A percentile compares a stretch with the other conserved stretches of the same genome.
phyloP scores from a whole-genome alignment of 1,140 invertebrate genomes.

The Leptinotarsa lineolata region DNA sequence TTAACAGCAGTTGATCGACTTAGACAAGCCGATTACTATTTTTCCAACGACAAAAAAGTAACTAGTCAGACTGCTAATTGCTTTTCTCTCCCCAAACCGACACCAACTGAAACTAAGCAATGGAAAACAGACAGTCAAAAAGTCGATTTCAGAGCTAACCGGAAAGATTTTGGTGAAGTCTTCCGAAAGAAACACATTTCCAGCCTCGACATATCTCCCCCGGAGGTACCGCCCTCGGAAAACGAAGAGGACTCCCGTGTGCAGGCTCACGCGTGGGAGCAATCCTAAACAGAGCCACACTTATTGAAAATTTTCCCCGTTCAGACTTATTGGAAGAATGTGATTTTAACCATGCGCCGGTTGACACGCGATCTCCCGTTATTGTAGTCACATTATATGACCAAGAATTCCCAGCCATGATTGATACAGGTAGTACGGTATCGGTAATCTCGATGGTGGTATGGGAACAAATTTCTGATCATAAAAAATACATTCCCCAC shows the following conservation, averaged over 20 bases:
- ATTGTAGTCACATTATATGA: not conserved
- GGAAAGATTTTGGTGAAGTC: not conserved
- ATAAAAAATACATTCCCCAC: not conserved
- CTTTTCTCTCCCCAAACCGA: not conserved
- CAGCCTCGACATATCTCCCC: not conserved
- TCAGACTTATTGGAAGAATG: slow-evolving; percentile 2
- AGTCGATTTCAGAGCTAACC: not conserved
- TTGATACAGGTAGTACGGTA: not conserved
- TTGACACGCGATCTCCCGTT: not conserved
- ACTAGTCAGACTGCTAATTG: not conserved
- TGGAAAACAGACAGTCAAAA: not conserved
- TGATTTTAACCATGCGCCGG: not conserved
- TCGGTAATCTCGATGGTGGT: not conserved
- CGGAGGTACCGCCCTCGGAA: not conserved
- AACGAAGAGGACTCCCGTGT: not conserved
- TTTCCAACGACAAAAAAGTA: not conserved
- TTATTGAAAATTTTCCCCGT: not conserved
- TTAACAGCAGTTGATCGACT: not conserved
- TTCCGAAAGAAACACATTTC: slow-evolving; percentile 1
- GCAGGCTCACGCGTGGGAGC: not conserved
- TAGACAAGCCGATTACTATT: slow-evolving; percentile 1
- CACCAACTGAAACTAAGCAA: not conserved
- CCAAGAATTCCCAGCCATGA: not conserved
- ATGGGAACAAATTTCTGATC: not conserved
- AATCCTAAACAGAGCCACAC: not conserved